Evolutionary conservation across 2,797 vertebrate genomes (phyloP), one percentile per base, ranked within the genome.

Genomic region (Pseudomugil tenellus): DNA sequence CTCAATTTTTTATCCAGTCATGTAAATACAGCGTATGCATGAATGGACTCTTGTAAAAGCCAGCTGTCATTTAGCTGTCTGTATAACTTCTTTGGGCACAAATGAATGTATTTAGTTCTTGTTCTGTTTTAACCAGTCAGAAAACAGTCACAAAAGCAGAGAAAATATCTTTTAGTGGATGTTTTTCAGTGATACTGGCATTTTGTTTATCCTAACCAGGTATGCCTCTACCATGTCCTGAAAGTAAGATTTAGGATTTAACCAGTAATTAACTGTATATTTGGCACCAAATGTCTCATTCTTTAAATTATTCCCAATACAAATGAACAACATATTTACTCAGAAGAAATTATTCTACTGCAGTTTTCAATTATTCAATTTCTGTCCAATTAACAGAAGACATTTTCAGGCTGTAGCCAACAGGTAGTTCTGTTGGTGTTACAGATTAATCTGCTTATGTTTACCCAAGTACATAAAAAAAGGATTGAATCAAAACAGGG

Each of bases 1-100:
- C 72, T 78, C 43, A 48, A 35, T 37, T 57, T 37, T 53, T 74
- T 65, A 59, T 63, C 76, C 28, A 65, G 74, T 77, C 77, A 84
- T 83, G 77, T 28, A 67, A 76, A 88, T 77, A 17, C 59, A 54
- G 37, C 46, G 54, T 6, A 37, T 19, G 21, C 35, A 17, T 51
- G 64, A 61, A 60, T 37, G 1, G 67, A 26, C 19, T n/a, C 9
- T 37, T 72, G 43, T 69, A 65, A 57, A 58, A 52, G 26, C 12
- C 55, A 64, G 62, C 55, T 79, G 61, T 66, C 32, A 23, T 70
- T 66, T 35, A 26, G 57, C 23, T 7, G 14, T 26, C 14, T 66
- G 17, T 29, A 17, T 26, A 0, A 12, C 14, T 23, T 49, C 8
- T 12, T 25, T 14, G 58, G 65, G 62, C 57, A 48, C 9, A 55